Evolutionary conservation across 1,140 invertebrate genomes (phyloP).

Genomic region (Cotesia glomerata): DNA sequence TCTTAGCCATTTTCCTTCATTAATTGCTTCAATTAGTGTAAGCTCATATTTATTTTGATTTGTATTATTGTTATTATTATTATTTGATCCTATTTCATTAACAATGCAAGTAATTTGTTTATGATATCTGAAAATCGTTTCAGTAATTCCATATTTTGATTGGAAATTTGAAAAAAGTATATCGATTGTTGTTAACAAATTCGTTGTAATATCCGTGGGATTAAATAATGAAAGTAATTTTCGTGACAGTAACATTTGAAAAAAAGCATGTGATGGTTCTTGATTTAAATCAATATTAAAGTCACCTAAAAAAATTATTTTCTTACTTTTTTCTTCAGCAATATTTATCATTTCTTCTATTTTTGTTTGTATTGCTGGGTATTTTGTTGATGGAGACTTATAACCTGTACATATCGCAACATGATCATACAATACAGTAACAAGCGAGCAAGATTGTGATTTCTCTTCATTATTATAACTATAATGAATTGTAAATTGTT

Average conservation of each 20-base stretch:
- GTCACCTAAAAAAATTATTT: conserved; percentile 22
- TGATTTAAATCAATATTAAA: conserved; percentile 22
- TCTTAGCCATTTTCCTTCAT: too few species aligned
- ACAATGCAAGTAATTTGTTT: too few species aligned
- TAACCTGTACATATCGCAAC: conserved; percentile 21
- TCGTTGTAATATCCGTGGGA: neutral
- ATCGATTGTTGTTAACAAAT: neutral
- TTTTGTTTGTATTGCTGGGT: conserved; percentile 2
- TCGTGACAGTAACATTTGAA: too few species aligned
- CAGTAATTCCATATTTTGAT: too few species aligned
- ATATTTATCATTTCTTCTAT: neutral
- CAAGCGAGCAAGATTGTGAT: conserved; percentile 22
- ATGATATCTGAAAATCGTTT: too few species aligned
- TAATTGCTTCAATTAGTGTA: too few species aligned
- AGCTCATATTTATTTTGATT: too few species aligned
- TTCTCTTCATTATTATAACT: conserved; percentile 1
- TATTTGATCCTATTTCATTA: too few species aligned
- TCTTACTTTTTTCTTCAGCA: too few species aligned
- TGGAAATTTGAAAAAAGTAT: too few species aligned
- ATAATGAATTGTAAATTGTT: conserved; percentile 10
- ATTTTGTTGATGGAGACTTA: conserved; percentile 15
- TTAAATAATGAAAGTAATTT: neutral
- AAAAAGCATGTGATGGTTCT: neutral
- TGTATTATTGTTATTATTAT: too few species aligned
- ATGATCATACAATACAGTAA: neutral